phyloP scores from a whole-genome alignment of 1,140 invertebrate genomes.

The Scaptomyza pallida region DNA sequence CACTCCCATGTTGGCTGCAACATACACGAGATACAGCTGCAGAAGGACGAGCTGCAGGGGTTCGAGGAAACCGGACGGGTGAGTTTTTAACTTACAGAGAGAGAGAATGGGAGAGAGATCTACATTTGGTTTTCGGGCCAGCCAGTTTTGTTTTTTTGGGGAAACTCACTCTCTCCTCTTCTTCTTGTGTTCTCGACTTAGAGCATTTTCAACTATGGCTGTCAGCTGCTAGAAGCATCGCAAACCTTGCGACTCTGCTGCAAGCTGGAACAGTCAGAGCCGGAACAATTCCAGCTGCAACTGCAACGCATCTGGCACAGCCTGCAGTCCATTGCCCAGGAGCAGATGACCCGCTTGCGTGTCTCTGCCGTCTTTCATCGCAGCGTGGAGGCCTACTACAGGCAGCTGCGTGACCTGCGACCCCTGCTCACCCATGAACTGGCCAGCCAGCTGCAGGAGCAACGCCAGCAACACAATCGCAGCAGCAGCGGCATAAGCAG shows the following conservation, averaged over 20 bases:
- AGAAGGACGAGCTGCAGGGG: constrained; percentile 90
- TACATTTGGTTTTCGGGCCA: constrained; percentile 4
- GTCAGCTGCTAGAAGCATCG: constrained; percentile 90
- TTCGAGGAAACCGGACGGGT: constrained; percentile 92
- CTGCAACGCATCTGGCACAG: constrained; percentile 89
- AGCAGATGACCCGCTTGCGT: constrained; percentile 90
- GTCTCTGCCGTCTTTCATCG: constrained; percentile 91
- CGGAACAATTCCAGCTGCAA: constrained; percentile 74
- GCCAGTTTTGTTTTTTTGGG: constrained; percentile 22
- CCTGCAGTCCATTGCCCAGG: constrained; percentile 89
- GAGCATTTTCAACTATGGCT: constrained; percentile 92
- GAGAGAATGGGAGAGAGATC: constrained; percentile 8
- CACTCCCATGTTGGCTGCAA: constrained; percentile 90
- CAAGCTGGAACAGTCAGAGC: constrained; percentile 85
- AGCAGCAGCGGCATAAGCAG: constrained; percentile 80
- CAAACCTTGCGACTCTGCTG: constrained; percentile 90
- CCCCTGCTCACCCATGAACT: constrained; percentile 85
- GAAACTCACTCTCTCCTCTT: neutral
- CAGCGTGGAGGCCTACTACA: constrained; percentile 89
- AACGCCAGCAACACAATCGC: constrained; percentile 66
- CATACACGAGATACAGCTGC: constrained; percentile 89
- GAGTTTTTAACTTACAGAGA: constrained; percentile 54
- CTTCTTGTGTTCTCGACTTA: constrained; percentile 73
- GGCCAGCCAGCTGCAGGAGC: constrained; percentile 56
- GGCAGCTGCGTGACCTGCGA: constrained; percentile 86